Percentiles rank a stretch among this genome's conserved stretches.
Evolutionary conservation across 1,140 invertebrate genomes (phyloP).

Genomic region (Eubasilissa regina): DNA sequence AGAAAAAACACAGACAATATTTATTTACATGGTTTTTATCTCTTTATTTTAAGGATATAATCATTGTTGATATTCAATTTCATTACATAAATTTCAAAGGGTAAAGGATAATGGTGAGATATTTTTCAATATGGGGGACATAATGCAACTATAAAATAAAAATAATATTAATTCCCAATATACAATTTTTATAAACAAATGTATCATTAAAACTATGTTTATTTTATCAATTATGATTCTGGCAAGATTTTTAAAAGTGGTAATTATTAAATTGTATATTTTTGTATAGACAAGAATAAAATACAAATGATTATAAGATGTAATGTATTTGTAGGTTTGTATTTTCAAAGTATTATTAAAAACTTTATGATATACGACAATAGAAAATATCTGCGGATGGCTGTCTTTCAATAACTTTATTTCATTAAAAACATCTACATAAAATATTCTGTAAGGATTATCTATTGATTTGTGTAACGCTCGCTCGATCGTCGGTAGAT

Average conservation of each 20-base stretch:
- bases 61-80: conserved; percentile 61
- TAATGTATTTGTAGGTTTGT: conserved; percentile 17
- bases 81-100: conserved; percentile 60
- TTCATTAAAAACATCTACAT: conserved; percentile 56
- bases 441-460: conserved; percentile 56
- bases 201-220: conserved; percentile 52
- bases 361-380: conserved; percentile 34
- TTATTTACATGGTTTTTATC: conserved; percentile 58
- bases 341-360: conserved; percentile 22
- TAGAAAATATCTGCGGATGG: conserved; percentile 56
- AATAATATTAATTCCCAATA: conserved; percentile 58
- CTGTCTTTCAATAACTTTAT: conserved; percentile 31
- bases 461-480: conserved; percentile 61
- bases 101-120: conserved; percentile 56
- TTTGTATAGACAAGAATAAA: conserved; percentile 43
- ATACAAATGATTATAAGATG: conserved; percentile 11
- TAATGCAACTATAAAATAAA: conserved; percentile 58
- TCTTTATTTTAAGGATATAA: conserved; percentile 61
- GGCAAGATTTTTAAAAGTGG: conserved; percentile 59
- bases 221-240: conserved; percentile 50
- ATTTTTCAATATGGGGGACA: conserved; percentile 52
- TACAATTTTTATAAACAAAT: conserved; percentile 59
- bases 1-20: conserved; percentile 47
- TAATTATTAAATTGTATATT: conserved; percentile 52
- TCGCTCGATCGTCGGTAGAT: conserved; percentile 51